Percentiles rank a stretch among this genome's conserved stretches.
phyloP scores from a whole-genome alignment of 1,140 invertebrate genomes.

The Heterodera schachtii region DNA sequence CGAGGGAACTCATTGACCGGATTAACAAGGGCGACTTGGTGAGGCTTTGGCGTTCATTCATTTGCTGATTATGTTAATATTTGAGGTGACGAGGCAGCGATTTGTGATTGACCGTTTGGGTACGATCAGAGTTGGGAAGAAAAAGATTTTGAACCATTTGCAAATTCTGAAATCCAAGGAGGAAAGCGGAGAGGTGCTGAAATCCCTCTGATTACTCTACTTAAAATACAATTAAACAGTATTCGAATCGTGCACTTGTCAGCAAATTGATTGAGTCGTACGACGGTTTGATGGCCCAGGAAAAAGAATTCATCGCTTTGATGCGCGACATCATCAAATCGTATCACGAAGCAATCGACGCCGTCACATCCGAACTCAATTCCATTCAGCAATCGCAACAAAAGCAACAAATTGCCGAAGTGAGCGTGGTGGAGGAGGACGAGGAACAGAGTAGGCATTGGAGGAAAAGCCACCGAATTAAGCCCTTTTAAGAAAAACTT shows the following conservation, averaged over 20 bases:
- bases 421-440: background rate
- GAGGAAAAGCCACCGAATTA: background rate
- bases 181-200: constrained; percentile 29
- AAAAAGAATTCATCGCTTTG: constrained; percentile 35
- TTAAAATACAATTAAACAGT: constrained; percentile 1
- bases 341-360: constrained; percentile 9
- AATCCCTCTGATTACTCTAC: constrained; percentile 7
- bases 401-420: background rate
- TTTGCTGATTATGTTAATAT: background rate
- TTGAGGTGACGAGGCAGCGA: constrained; percentile 11
- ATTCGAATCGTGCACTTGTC: constrained; percentile 22
- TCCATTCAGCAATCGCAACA: background rate
- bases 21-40: constrained; percentile 7
- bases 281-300: constrained; percentile 33
- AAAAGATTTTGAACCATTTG: constrained; percentile 30
- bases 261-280: constrained; percentile 34
- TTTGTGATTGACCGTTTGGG: constrained; percentile 22
- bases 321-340: constrained; percentile 21
- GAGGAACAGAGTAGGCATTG: background rate
- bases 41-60: background rate
- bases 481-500: constrained; percentile 16
- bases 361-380: constrained; percentile 5
- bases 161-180: constrained; percentile 35
- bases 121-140: constrained; percentile 40
- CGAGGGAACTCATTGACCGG: constrained; percentile 1